Percentiles rank a stretch among this genome's conserved stretches.
These are phyloP conservation scores for Proctacanthus coquilletti DNA, from an alignment of 1,140 invertebrate genomes.

Conservation along the genomic window DNA sequence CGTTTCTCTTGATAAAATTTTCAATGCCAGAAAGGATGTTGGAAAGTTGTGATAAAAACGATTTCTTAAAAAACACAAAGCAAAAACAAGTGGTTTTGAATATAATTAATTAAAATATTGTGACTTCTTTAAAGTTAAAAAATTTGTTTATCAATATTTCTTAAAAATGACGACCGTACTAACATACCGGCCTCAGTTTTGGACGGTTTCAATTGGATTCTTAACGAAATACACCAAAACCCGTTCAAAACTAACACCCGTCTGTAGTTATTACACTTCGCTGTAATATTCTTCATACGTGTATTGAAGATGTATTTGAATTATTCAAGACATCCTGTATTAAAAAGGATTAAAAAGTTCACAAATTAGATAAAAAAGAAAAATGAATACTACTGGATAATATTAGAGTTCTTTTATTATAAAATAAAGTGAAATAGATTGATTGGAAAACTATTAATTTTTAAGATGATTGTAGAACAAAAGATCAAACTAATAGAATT, in stretches of 20 bases:
- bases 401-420: no score
- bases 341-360: no score
- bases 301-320: no score
- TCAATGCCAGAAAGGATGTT: not conserved
- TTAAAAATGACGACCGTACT: not conserved
- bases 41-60: not conserved
- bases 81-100: not conserved
- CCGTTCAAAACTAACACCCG: constrained; percentile 8
- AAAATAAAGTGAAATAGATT: no score
- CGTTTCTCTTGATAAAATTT: not conserved
- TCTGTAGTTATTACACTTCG: not conserved
- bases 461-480: no score
- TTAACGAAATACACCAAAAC: constrained; percentile 6
- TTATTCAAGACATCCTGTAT: no score
- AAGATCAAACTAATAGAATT: no score
- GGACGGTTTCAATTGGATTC: constrained; percentile 9
- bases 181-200: constrained; percentile 7
- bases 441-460: no score
- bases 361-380: no score
- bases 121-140: no score
- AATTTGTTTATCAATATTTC: not conserved
- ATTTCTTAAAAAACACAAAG: not conserved
- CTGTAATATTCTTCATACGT: not conserved
- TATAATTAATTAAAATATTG: constrained; percentile 1
- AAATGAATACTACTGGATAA: no score